phyloP scores from a whole-genome alignment of 92 coral and sea anemone genomes.

The Palythoa grandiflora region DNA sequence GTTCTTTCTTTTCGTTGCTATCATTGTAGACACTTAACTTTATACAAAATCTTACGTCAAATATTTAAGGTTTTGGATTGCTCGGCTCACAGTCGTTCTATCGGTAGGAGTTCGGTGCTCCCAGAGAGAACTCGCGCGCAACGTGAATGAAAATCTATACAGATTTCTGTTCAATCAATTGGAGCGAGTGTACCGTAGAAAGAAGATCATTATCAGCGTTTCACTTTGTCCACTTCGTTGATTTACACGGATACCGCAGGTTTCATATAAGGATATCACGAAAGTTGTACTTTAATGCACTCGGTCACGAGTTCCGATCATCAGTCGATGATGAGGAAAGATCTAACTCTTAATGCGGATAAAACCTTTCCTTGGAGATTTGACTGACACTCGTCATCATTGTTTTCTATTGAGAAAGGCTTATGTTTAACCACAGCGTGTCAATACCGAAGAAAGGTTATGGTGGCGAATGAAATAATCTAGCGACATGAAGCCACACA shows the following conservation, averaged over 20 bases:
- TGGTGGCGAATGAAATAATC: background rate
- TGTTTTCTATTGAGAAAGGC: background rate
- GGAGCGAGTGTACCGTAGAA: background rate
- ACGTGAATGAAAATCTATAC: background rate
- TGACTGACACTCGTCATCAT: constrained; percentile 24
- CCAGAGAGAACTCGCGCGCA: background rate
- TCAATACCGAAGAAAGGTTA: background rate
- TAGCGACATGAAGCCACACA: constrained; percentile 8
- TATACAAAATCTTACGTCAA: background rate
- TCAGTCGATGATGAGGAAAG: background rate
- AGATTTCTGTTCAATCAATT: background rate
- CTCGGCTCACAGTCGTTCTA: background rate
- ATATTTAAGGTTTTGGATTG: background rate
- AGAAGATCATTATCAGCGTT: constrained; percentile 14
- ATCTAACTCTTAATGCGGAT: constrained; percentile 34
- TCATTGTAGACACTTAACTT: background rate
- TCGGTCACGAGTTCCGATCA: constrained; percentile 22
- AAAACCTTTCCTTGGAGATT: constrained; percentile 3
- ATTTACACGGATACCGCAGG: constrained; percentile 11
- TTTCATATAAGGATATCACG: constrained; percentile 11
- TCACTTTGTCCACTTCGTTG: background rate
- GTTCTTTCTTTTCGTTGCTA: background rate
- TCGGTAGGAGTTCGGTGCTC: constrained; percentile 21
- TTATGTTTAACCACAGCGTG: background rate
- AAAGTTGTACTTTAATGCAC: background rate